Base-by-base conservation (phyloP, 1,140 invertebrate genomes). In the Ditylenchus dipsaci region DNA sequence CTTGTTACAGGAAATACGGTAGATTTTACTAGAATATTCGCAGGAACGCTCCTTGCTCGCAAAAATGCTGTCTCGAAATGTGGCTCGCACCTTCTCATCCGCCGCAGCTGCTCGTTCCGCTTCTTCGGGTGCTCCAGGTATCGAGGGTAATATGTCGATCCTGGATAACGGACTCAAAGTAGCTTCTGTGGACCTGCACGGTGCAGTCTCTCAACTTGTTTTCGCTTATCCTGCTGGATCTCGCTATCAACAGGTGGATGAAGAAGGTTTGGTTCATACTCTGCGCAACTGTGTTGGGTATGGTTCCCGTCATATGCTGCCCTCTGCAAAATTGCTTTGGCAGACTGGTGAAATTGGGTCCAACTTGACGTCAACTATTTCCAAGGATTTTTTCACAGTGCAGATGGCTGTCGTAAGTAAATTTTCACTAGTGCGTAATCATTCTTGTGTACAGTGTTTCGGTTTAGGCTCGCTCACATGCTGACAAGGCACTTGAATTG, bases 191-290 rank as follows among this genome's bases (percentile, higher is more conserved):
- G 78, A 83, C 29, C 38, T 68, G 60, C 21, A 62, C 65, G 80
- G 78, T n/a, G 61, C 78, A 0, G 67, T 80, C 1, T 81, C 78
- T 13, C 70, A 73, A 27, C 61, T 82, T 23, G 71, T 82, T 17
- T 58, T 81, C 8, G 79, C 80, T n/a, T 82, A 75, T 62, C 78
- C 78, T 43, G 78, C 80, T 42, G 79, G 79, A 27, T 67, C 74
- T 23, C 79, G 79, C 19, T 81, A 75, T 64, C 69, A 82, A 53
- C 74, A 75, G 42, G 64, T 71, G 1, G 77, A 82, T 59, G 81
- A 82, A 57, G 69, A 49, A 47, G 79, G 79, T 11, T 30, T 82
- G 1, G 73, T 76, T 27, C 80, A 81, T 65, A 62, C 68, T 19
- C 60, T 81, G 23, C 80, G 79, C 56, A 82, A 81, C 59, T 58